phyloP scores from a whole-genome alignment of 1,140 invertebrate species.

The Dysdera silvatica region DNA sequence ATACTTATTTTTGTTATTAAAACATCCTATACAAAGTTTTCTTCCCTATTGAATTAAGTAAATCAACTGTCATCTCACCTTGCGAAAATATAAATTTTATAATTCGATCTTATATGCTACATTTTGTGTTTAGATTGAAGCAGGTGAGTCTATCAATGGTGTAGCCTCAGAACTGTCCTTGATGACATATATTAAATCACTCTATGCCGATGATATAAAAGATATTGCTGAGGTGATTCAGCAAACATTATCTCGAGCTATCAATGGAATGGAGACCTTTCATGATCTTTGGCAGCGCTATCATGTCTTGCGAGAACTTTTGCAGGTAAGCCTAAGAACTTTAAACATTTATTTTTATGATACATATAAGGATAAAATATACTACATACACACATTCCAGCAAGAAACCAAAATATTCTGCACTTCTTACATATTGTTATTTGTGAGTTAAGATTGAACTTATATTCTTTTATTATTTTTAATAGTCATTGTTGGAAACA shows the following conservation, averaged over 20 bases:
- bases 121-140: slow-evolving; percentile 17
- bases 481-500: slow-evolving; percentile 71
- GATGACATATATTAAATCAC: slow-evolving; percentile 54
- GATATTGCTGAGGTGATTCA: slow-evolving; percentile 81
- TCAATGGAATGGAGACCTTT: slow-evolving; percentile 52
- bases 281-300: slow-evolving; percentile 45
- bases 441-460: background rate
- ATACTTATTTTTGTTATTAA: too few species aligned
- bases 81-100: background rate
- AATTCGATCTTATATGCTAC: background rate
- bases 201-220: slow-evolving; percentile 78
- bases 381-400: too few species aligned
- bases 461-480: slow-evolving; percentile 14
- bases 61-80: background rate
- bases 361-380: background rate
- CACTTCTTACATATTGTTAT: background rate
- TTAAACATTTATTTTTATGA: background rate
- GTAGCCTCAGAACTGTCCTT: slow-evolving; percentile 63
- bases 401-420: too few species aligned
- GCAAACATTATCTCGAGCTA: slow-evolving; percentile 75
- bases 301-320: slow-evolving; percentile 31
- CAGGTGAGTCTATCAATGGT: slow-evolving; percentile 53
- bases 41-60: too few species aligned
- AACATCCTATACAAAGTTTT: too few species aligned
- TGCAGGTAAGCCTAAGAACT: slow-evolving; percentile 43